These are phyloP conservation scores for Apotomis turbidana DNA, from an alignment of 2,888 invertebrate species.

Conservation along the genomic window DNA sequence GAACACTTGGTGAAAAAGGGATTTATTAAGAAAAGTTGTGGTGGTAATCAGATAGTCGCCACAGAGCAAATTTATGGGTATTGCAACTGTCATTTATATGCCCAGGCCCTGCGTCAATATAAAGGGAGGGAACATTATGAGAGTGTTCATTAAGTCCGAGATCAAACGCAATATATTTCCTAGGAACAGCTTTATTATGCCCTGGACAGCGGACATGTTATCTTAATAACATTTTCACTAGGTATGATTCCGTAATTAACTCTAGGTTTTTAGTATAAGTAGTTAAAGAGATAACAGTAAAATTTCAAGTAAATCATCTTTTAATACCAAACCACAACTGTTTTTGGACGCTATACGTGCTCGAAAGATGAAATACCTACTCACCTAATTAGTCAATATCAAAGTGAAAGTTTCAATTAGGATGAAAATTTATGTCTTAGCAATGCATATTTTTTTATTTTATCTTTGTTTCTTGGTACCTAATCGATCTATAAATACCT, in stretches of 20 bases:
- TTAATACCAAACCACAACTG: no score
- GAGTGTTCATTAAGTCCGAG: slow-evolving; percentile 25
- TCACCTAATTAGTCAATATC: no score
- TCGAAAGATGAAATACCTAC: no score
- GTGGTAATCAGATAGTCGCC: slow-evolving; percentile 22
- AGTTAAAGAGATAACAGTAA: background rate
- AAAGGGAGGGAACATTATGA: slow-evolving; percentile 19
- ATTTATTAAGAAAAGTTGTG: slow-evolving; percentile 32
- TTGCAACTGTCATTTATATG: slow-evolving; percentile 36
- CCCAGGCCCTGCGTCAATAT: slow-evolving; percentile 12
- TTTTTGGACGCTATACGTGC: no score
- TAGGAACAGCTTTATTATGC: background rate
- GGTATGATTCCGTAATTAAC: background rate
- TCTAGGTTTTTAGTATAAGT: background rate
- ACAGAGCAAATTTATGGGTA: slow-evolving; percentile 37
- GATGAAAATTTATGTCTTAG: no score
- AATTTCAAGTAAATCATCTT: no score
- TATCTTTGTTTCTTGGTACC: no score
- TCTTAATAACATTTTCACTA: slow-evolving; percentile 1
- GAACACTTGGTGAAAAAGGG: slow-evolving; percentile 30
- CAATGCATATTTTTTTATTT: no score
- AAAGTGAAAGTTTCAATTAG: no score
- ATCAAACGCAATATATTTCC: slow-evolving; percentile 28
- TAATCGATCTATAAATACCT: no score
- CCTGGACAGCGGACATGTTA: background rate